Evolutionary conservation across 2,113 vertebrate genomes (phyloP), one percentile per base, ranked within the genome.

Genomic region (Caretta caretta): DNA sequence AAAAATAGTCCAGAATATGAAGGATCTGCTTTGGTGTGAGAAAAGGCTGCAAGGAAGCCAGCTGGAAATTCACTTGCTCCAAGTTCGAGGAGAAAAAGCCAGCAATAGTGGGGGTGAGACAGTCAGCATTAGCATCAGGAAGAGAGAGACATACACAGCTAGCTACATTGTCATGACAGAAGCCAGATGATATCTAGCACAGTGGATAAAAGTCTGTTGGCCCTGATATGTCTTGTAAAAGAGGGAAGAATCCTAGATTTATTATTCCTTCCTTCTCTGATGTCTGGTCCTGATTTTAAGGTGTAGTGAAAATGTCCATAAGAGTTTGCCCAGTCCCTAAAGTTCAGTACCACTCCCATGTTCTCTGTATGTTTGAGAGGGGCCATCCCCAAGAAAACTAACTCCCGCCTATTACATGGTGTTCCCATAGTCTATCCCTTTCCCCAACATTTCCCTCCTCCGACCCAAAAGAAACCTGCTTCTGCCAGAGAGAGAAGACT

Each of bases 61-160:
- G 4, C 1, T 62, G 56, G n/a, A 16, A 12, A 1, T 7, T 89
- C 6, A 51, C 46, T 85, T 91, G 89, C 38, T 22, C 5, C 9
- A 79, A 1, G 5, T 51, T 5, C 8, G 53, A 86, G 22, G 12
- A 62, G 25, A 76, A 10, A 19, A 29, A 86, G n/a, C 14, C 19
- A 90, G 19, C 20, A 14, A 12, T 8, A 9, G 12, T 49, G 4
- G 1, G 5, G 0, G 1, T 7, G 46, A 84, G 9, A 83, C 6
- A 72, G 49, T 4, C 3, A 88, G 84, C 54, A 22, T 75, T 50
- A 51, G 1, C 4, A 35, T 11, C 2, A 2, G 4, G 3, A 69
- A 0, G 2, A 91, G 27, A 59, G 29, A 92, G 87, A 62, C 5
- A 88, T 6, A 25, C 3, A 75, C 1, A 46, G 22, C 2, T 76